Conservation (phyloP, 2,888 invertebrate species). For the Mythimna pallens region DNA sequence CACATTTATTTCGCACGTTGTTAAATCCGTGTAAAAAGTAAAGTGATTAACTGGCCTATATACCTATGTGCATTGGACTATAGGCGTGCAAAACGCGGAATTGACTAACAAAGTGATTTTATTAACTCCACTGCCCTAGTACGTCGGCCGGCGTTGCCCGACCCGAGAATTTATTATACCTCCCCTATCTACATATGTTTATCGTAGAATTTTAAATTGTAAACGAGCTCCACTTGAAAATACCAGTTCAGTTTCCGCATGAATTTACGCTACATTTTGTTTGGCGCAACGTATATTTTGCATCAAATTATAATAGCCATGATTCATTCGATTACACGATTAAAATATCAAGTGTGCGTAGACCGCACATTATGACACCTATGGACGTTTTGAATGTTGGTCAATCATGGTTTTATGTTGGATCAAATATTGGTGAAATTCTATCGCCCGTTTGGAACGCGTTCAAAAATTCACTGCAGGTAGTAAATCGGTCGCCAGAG, state of each 20-base stretch:
- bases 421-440: conserved; percentile 14
- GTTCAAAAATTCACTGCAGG: conserved; percentile 45
- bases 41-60: conserved; percentile 44
- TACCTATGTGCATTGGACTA: conserved; percentile 26
- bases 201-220: conserved; percentile 88
- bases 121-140: conserved; percentile 74
- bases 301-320: conserved; percentile 54
- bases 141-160: conserved; percentile 70
- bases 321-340: conserved; percentile 50
- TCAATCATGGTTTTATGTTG: conserved; percentile 20
- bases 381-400: conserved; percentile 19
- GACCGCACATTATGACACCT: conserved; percentile 20
- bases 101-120: conserved; percentile 83
- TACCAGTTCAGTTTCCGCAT: conserved; percentile 75
- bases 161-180: conserved; percentile 83
- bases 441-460: conserved; percentile 23
- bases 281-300: conserved; percentile 63
- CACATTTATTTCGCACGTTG: conserved; percentile 43
- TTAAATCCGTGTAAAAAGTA: conserved; percentile 51
- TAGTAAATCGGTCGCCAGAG: conserved; percentile 48
- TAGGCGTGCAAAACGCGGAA: conserved; percentile 66
- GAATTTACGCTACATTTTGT: conserved; percentile 73
- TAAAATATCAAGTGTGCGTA: conserved; percentile 41
- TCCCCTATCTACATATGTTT: conserved; percentile 86
- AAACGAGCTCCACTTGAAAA: conserved; percentile 83